These are phyloP conservation scores for Macrochelys suwanniensis DNA, from an alignment of 2,797 vertebrate genomes.

Conservation along the genomic window DNA sequence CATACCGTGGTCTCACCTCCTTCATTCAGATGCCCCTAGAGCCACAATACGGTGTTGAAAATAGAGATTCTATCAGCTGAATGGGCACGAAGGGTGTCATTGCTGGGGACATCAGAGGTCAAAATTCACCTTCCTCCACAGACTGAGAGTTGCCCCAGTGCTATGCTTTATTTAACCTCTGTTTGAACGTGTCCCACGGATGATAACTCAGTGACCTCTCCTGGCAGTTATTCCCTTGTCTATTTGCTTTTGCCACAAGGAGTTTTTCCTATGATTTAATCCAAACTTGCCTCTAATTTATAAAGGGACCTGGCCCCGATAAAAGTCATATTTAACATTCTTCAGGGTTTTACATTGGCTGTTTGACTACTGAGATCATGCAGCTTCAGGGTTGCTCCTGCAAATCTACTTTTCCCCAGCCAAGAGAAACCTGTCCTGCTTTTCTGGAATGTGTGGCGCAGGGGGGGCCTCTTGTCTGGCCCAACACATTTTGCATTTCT, in stretches of 20 bases:
- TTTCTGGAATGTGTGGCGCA: not conserved
- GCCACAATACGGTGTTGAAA: not conserved
- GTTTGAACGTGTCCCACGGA: not conserved
- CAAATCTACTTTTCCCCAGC: not conserved
- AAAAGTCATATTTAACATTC: not conserved
- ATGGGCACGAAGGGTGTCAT: fast-evolving
- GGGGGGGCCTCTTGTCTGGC: not conserved
- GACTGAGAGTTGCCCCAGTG: not conserved
- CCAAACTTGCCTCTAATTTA: not conserved
- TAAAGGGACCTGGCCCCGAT: fast-evolving
- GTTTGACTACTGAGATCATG: not conserved
- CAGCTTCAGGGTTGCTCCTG: not conserved
- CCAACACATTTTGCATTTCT: not conserved
- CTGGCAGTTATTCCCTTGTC: not conserved
- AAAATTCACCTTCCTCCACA: not conserved
- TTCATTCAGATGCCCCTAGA: not conserved
- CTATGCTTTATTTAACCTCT: not conserved
- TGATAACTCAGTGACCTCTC: not conserved
- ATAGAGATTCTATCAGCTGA: not conserved
- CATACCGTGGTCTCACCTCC: not conserved
- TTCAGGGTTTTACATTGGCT: not conserved
- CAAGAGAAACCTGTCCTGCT: not conserved
- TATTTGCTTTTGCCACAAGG: not conserved
- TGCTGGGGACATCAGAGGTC: not conserved
- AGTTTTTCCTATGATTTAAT: not conserved